A percentile compares a stretch with the other conserved stretches of the same genome.
These are phyloP conservation scores for Ommatoiulus sabulosus DNA, from an alignment of 2,888 invertebrate genomes.

Conservation along the genomic window DNA sequence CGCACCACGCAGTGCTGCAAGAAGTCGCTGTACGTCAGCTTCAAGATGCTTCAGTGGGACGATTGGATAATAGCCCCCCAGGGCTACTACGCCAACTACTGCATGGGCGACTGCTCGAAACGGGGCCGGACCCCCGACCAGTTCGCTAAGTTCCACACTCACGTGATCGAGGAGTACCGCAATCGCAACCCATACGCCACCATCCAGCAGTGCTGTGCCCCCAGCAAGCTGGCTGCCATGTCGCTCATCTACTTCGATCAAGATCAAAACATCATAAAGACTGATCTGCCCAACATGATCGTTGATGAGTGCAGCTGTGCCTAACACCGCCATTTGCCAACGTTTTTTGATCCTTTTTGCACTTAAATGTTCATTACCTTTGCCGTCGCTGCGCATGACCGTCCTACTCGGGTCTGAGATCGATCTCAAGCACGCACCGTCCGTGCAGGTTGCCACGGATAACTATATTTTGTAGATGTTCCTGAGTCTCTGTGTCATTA, in stretches of 20 bases:
- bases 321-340: slow-evolving; percentile 69
- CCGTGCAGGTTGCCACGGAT: too few species aligned
- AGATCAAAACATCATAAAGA: slow-evolving; percentile 90
- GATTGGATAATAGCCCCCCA: slow-evolving; percentile 72
- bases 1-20: slow-evolving; percentile 84
- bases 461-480: too few species aligned
- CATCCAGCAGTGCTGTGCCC: slow-evolving; percentile 92
- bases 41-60: slow-evolving; percentile 92
- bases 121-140: slow-evolving; percentile 82
- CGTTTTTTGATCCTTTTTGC: slow-evolving; percentile 26
- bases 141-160: slow-evolving; percentile 88
- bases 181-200: slow-evolving; percentile 72
- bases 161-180: slow-evolving; percentile 90
- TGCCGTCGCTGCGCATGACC: neutral
- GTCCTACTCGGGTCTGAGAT: neutral
- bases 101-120: slow-evolving; percentile 87
- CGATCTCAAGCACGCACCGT: neutral
- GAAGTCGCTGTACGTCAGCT: slow-evolving; percentile 90
- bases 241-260: slow-evolving; percentile 92
- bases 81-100: slow-evolving; percentile 94
- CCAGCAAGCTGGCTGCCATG: slow-evolving; percentile 91
- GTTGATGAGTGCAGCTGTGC: slow-evolving; percentile 97
- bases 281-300: slow-evolving; percentile 95
- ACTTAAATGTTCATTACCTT: neutral
- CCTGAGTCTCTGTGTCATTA: too few species aligned